A percentile compares a stretch with the other conserved stretches of the same genome.
Conservation (phyloP, 1,140 invertebrate genomes). For the Brachionus rotundiformis region DNA sequence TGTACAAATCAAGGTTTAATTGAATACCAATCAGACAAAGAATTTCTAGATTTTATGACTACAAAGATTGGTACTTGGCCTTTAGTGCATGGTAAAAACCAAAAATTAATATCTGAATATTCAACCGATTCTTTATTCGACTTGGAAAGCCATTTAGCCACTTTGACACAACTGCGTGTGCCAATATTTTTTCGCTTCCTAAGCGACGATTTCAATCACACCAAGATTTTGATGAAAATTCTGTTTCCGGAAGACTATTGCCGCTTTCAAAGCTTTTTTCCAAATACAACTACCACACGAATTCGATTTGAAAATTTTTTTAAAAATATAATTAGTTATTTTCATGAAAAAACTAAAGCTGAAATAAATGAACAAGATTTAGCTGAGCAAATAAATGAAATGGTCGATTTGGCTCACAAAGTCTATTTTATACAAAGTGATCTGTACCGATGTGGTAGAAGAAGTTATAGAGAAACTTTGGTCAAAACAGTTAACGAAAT, state of each 20-base stretch:
- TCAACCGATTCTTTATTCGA: not conserved
- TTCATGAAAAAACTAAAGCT: not conserved
- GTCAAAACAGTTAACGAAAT: conserved; percentile 14
- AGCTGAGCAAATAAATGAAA: conserved; percentile 33
- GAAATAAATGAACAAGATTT: not conserved
- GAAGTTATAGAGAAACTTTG: not conserved
- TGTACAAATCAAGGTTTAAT: not conserved
- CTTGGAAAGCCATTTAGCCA: not conserved
- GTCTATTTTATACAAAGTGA: conserved; percentile 14
- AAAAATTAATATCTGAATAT: not conserved
- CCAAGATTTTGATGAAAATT: conserved; percentile 10
- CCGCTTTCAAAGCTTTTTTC: conserved; percentile 2
- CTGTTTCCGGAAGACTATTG: conserved; percentile 13
- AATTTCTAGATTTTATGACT: conserved; percentile 9
- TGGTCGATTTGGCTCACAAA: conserved; percentile 3
- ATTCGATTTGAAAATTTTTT: conserved; percentile 3
- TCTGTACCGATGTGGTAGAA: not conserved
- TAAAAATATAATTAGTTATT: not conserved
- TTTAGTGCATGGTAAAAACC: not conserved
- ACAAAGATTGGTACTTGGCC: conserved; percentile 34
- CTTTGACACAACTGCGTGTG: not conserved
- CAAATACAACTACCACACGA: not conserved
- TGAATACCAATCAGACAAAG: not conserved
- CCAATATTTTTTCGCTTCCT: conserved; percentile 24
- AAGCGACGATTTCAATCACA: conserved; percentile 12